Conservation (phyloP, 2,888 invertebrate species). For the Anticlea derivata region DNA sequence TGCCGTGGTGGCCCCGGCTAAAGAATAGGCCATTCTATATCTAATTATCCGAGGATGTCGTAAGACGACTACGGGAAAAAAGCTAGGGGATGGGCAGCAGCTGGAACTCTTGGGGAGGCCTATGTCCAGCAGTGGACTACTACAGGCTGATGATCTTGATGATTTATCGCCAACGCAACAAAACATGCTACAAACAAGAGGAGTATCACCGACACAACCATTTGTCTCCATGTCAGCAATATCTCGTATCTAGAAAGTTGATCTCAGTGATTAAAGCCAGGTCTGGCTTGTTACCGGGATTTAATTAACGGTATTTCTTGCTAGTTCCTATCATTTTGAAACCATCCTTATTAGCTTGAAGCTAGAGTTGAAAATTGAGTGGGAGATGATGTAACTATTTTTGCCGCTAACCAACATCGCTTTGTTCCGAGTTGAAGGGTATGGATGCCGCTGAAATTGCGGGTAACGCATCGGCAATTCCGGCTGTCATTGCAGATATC, state of each 20-base stretch:
- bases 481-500: too few relatives aligned
- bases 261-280: conserved; percentile 11
- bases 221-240: conserved; percentile 1
- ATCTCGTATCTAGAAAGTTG: conserved; percentile 14
- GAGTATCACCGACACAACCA: not conserved
- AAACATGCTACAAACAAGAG: not conserved
- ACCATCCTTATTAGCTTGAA: not conserved
- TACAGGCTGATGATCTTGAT: too few relatives aligned
- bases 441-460: too few relatives aligned
- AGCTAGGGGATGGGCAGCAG: too few relatives aligned
- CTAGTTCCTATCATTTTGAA: not conserved
- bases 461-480: too few relatives aligned
- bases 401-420: not conserved
- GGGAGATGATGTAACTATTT: not conserved
- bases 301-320: conserved; percentile 10
- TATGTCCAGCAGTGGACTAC: too few relatives aligned
- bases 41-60: too few relatives aligned
- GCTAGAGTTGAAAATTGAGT: not conserved
- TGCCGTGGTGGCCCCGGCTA: too few relatives aligned
- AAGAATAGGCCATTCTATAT: too few relatives aligned
- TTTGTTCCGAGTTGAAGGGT: too few relatives aligned
- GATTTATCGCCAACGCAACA: not conserved
- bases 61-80: too few relatives aligned
- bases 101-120: too few relatives aligned
- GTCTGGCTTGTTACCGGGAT: conserved; percentile 1